Evolutionary conservation across 2,888 invertebrate species (phyloP).

Genomic region (Unio delphinus): DNA sequence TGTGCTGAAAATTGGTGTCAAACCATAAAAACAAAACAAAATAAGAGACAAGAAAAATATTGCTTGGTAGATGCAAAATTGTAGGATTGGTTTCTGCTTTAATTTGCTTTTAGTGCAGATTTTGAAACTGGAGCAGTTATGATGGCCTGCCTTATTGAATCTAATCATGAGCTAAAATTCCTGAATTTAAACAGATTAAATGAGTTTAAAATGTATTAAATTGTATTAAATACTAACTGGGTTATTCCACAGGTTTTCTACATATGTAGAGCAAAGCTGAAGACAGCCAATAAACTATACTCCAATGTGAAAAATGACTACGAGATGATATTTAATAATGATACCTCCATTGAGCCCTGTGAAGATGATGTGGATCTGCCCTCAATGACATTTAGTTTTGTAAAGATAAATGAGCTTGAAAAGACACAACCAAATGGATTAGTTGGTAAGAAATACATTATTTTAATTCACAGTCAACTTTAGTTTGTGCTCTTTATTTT

Average conservation of each 20-base stretch:
- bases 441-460: conserved; percentile 77
- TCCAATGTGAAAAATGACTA: conserved; percentile 91
- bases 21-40: too few relatives aligned
- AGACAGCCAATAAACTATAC: conserved; percentile 94
- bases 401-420: conserved; percentile 82
- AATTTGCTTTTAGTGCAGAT: too few relatives aligned
- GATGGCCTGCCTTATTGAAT: too few relatives aligned
- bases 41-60: too few relatives aligned
- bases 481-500: too few relatives aligned
- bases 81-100: too few relatives aligned
- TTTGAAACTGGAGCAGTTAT: too few relatives aligned
- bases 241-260: conserved; percentile 81
- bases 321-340: conserved; percentile 89
- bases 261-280: conserved; percentile 87
- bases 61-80: too few relatives aligned
- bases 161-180: too few relatives aligned
- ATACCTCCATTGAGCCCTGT: conserved; percentile 75
- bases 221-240: neutral
- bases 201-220: neutral
- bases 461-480: too few relatives aligned
- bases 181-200: neutral
- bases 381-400: conserved; percentile 83
- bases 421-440: conserved; percentile 79
- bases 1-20: too few relatives aligned
- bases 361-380: conserved; percentile 80